These are phyloP conservation scores for Eupithecia inturbata DNA, from an alignment of 2,888 invertebrate species.

Conservation along the genomic window DNA sequence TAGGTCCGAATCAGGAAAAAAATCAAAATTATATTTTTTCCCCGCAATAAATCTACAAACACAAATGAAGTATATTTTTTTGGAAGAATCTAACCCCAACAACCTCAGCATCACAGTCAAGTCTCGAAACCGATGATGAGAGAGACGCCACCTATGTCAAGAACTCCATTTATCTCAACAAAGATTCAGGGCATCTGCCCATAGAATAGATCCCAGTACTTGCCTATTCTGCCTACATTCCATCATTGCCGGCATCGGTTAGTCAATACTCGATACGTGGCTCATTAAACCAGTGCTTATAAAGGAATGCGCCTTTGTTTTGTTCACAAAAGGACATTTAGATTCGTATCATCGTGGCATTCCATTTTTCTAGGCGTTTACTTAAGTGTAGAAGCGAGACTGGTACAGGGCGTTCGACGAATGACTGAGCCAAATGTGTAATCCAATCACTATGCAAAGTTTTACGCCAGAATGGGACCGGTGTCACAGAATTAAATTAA, in stretches of 20 bases:
- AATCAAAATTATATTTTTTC: too few relatives aligned
- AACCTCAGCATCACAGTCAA: neutral
- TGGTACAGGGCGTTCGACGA: neutral
- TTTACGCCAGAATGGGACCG: neutral
- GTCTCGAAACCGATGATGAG: neutral
- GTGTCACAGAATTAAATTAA: neutral
- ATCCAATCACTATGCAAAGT: neutral
- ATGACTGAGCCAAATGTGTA: neutral
- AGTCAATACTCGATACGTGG: constrained; percentile 38
- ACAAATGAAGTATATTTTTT: neutral
- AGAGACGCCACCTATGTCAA: constrained; percentile 5
- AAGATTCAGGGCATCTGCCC: constrained; percentile 10
- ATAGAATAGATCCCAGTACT: constrained; percentile 7
- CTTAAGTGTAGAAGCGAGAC: constrained; percentile 11
- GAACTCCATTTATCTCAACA: neutral
- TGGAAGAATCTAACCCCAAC: neutral
- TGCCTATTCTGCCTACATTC: constrained; percentile 29
- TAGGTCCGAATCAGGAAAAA: too few relatives aligned
- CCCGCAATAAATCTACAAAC: too few relatives aligned
- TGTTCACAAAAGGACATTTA: constrained; percentile 47
- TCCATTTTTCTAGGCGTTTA: constrained; percentile 43
- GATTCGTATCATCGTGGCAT: constrained; percentile 43
- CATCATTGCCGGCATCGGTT: constrained; percentile 22
- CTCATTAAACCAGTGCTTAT: constrained; percentile 33
- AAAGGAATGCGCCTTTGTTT: constrained; percentile 68